Base-by-base conservation (phyloP, 2,113 vertebrate species). In the Oxyruncus cristatus region DNA sequence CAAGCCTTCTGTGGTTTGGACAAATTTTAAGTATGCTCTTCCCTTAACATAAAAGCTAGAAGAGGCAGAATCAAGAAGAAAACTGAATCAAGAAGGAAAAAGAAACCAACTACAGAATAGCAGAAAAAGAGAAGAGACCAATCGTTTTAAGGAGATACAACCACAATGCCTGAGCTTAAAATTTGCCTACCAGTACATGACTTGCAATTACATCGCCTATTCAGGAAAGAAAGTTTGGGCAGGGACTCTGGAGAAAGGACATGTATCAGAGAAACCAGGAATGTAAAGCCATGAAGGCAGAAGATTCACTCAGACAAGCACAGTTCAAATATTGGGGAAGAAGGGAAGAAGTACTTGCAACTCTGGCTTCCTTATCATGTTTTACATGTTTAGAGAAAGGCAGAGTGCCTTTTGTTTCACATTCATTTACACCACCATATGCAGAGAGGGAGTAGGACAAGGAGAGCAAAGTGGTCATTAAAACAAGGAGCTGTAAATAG, bases 341-440 rank as follows among this genome's bases (percentile, higher is more conserved):
- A 32, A 53, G 2, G 5, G 35, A 23, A 23, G 6, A 41, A 49
- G 41, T 18, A 47, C 42, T n/a, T 28, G 39, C 32, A 89, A 9
- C 37, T 84, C 1, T 1, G 21, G 18, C 23, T 70, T 66, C 33
- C 27, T 75, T 72, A 53, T 33, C 23, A 11, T 7, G 42, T 44
- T 37, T 41, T 44, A 27, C 16, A 26, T 50, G 4, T 59, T 72
- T 14, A 50, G 33, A 82, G 39, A 90, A 88, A 90, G 52, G 56
- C 37, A 89, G 46, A 44, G 17, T 49, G 26, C 7, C 26, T 85
- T 81, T 37, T 63, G 23, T 52, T 79, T 88, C 52, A 33, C 41
- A 75, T 23, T 42, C 8, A 24, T 20, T 33, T 59, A n/a, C 2
- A 2, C 30, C 66, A 0, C 12, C 6, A 0, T 55, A 66, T 28